Evolutionary conservation across 2,888 invertebrate species (phyloP).

Genomic region (Hesperia comma): DNA sequence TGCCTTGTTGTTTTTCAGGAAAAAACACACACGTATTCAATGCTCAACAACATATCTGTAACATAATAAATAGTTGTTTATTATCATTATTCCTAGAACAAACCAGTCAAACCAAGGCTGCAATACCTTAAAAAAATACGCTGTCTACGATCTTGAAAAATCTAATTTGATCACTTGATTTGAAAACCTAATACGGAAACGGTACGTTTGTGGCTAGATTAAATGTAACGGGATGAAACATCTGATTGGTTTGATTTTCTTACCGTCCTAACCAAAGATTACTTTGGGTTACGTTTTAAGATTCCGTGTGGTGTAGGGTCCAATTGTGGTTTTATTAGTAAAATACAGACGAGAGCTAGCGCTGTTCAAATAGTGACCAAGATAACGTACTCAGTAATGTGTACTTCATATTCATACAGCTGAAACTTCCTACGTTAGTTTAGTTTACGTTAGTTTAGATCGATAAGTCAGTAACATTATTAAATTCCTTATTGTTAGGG

Average conservation of each 20-base stretch:
- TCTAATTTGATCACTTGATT: constrained; percentile 6
- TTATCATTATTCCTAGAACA: neutral
- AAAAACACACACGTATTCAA: no score
- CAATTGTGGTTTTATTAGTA: neutral
- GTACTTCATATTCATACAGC: no score
- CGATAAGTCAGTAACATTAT: no score
- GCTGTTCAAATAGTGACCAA: no score
- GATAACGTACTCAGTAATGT: no score
- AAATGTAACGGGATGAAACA: constrained; percentile 14
- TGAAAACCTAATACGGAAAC: constrained; percentile 7
- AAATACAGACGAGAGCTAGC: no score
- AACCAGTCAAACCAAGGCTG: neutral
- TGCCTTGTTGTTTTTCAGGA: no score
- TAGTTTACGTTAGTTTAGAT: no score
- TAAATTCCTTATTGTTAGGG: no score
- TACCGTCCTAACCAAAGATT: constrained; percentile 4
- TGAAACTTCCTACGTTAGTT: no score
- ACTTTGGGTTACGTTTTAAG: constrained; percentile 1
- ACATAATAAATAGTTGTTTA: no score
- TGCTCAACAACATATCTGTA: no score
- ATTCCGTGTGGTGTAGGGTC: neutral
- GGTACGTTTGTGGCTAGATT: neutral
- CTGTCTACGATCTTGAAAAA: neutral
- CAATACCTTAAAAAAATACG: neutral
- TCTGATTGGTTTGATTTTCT: constrained; percentile 9